phyloP scores from a whole-genome alignment of 2,113 vertebrate species.

The Sylvilagus bachmani region DNA sequence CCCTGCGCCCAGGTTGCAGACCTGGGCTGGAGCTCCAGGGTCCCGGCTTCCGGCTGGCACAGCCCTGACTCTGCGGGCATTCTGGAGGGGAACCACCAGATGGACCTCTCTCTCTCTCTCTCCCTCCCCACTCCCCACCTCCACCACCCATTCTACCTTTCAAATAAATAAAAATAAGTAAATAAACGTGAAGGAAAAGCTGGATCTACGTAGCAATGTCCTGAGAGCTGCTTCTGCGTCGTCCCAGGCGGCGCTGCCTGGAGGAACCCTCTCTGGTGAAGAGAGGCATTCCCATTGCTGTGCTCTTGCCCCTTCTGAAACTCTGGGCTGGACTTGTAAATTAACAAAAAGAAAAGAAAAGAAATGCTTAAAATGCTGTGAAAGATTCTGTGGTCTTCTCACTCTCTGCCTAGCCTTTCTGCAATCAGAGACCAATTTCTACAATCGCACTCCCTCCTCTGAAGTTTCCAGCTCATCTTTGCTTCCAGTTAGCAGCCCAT shows the following conservation, averaged over 20 bases:
- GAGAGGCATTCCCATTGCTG: not conserved
- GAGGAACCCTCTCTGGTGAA: not conserved
- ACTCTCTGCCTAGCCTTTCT: not conserved
- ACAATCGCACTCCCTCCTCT: no score
- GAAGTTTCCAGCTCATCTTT: not conserved
- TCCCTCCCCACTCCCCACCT: no score
- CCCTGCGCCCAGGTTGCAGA: no score
- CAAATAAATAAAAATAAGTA: no score
- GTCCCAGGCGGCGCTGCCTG: not conserved
- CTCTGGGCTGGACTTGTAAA: not conserved
- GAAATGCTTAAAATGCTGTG: not conserved
- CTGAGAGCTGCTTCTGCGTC: not conserved
- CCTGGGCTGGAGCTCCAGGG: no score
- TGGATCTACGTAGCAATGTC: not conserved
- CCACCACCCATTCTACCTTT: no score
- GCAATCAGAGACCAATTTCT: not conserved
- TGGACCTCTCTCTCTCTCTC: no score
- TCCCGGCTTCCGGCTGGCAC: no score
- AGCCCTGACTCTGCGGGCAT: no score
- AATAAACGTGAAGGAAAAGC: not conserved
- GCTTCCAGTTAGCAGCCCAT: not conserved
- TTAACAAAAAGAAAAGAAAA: not conserved
- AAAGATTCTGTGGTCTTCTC: not conserved
- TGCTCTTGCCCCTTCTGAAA: not conserved
- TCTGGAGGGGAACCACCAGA: no score